Conservation (phyloP, 92 coral and sea anemone genomes). For the Parazoanthus swiftii region DNA sequence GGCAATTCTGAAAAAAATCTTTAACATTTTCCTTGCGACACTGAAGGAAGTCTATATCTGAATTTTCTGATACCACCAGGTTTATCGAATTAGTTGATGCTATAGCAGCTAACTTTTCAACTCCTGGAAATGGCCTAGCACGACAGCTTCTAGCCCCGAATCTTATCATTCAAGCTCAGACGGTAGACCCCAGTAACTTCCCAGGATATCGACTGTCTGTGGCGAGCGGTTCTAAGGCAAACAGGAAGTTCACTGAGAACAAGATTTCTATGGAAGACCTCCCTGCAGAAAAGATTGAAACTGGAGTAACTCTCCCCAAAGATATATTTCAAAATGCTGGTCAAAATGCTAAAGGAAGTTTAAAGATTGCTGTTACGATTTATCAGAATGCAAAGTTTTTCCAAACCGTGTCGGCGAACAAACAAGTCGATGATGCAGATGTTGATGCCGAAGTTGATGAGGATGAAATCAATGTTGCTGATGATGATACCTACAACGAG, state of each 20-base stretch:
- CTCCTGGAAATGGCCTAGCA: constrained; percentile 42
- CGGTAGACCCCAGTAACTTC: constrained; percentile 44
- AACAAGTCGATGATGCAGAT: neutral
- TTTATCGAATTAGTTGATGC: constrained; percentile 58
- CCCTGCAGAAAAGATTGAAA: constrained; percentile 47
- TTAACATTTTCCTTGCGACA: no score
- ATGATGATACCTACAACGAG: neutral
- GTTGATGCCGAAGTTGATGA: neutral
- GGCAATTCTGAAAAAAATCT: no score
- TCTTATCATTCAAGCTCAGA: constrained; percentile 61
- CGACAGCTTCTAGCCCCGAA: constrained; percentile 51
- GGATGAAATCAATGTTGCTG: neutral
- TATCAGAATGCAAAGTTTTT: constrained; percentile 74
- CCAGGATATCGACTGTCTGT: constrained; percentile 60
- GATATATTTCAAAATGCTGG: constrained; percentile 32
- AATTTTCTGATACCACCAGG: constrained; percentile 30
- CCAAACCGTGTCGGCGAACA: constrained; percentile 41
- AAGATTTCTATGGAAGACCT: constrained; percentile 38
- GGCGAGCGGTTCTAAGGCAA: constrained; percentile 32
- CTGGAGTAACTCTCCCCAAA: constrained; percentile 53
- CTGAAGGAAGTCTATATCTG: neutral
- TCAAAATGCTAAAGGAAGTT: constrained; percentile 4
- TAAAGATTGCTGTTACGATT: constrained; percentile 65
- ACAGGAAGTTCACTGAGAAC: constrained; percentile 32
- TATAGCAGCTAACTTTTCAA: constrained; percentile 65